A percentile compares a stretch with the other conserved stretches of the same genome.
phyloP scores from a whole-genome alignment of 2,113 vertebrate genomes.

The Suricata suricatta region DNA sequence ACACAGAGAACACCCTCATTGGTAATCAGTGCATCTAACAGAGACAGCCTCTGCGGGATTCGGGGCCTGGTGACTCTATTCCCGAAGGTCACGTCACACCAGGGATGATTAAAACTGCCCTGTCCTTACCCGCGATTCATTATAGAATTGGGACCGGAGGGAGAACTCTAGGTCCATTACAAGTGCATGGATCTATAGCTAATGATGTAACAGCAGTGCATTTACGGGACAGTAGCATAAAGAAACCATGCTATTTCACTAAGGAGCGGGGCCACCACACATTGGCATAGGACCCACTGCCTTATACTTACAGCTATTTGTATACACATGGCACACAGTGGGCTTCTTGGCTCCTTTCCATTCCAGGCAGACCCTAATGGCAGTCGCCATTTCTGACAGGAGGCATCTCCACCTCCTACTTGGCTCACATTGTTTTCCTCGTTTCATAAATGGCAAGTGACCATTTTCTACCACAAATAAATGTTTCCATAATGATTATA shows the following conservation, averaged over 20 bases:
- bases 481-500: constrained; percentile 16
- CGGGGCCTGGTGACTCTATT: not conserved
- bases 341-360: not conserved
- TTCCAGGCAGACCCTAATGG: not conserved
- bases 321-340: not conserved
- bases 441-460: not conserved
- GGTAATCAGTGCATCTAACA: constrained; percentile 29
- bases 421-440: not conserved
- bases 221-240: not conserved
- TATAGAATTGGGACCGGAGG: not conserved
- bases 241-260: constrained; percentile 5
- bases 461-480: not conserved
- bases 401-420: not conserved
- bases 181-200: constrained; percentile 1
- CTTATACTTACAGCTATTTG: not conserved
- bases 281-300: not conserved
- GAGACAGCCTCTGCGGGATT: constrained; percentile 65
- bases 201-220: constrained; percentile 9
- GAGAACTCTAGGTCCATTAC: not conserved
- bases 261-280: not conserved
- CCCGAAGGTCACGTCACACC: not conserved
- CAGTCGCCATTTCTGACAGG: not conserved
- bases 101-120: not conserved
- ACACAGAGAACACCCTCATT: not conserved
- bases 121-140: not conserved